Base-by-base conservation (phyloP, 2,113 vertebrate species). In the Ceratotherium simum region DNA sequence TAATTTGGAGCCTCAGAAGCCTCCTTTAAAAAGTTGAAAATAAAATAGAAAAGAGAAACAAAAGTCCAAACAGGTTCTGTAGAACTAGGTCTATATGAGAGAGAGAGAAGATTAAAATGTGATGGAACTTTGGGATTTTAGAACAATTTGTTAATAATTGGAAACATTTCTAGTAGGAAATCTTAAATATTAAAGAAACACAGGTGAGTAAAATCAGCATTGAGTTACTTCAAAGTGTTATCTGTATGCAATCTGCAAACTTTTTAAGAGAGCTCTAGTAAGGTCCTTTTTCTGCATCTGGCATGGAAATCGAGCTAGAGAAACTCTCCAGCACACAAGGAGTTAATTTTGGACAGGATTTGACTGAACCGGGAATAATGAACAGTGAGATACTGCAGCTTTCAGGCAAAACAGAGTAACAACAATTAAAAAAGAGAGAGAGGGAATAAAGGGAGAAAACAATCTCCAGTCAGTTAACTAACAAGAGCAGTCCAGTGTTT, bases 381-480 rank as follows among this genome's bases (percentile, higher is more conserved):
- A 98, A 98, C 99, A 99, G 99, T 97, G 98, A 99, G 98, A 99
- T 99, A 98, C 99, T 99, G 99, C 99, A 99, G 99, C 99, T 99
- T 99, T 99, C 98, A 99, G 99, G 99, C 99, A 99, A 99, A 98
- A 98, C 97, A 98, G 98, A 98, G 99, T 98, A 99, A 99, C 98
- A 98, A 99, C 99, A 99, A 99, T 99, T 99, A 98, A 98, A 98
- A 97, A 96, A 98, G 29, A 88, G 95, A 93, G 60, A n/a, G 75
- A 51, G 29, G 91, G 91, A 64, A 96, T 76, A 86, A 97, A 90
- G 80, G 82, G 97, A 33, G 96, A 96, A 93, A 96, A 96, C 60
- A 96, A 96, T 87, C 81, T 93, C 93, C 80, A 82, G 70, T 64
- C 73, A 89, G 95, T 96, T 97, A 97, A 97, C 89, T 96, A 93